A percentile compares a stretch with the other conserved stretches of the same genome.
Conservation (phyloP, 2,113 vertebrate species). For the Delphinus delphis region DNA sequence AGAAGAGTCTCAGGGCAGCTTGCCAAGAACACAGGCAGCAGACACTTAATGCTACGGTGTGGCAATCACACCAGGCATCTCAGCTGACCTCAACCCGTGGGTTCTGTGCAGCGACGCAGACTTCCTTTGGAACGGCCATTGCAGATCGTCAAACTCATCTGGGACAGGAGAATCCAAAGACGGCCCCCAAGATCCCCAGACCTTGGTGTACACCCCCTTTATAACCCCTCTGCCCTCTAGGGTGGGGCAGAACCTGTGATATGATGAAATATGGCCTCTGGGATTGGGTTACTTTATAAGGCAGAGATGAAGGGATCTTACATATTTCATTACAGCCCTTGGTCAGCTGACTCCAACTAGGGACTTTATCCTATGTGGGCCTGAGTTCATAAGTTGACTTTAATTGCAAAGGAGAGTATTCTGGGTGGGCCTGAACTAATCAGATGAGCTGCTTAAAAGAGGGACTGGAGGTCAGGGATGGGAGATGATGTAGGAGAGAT, state of each 20-base stretch:
- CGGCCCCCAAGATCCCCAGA: not conserved
- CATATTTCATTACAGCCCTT: not conserved
- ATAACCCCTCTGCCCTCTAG: no score
- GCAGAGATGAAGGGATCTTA: not conserved
- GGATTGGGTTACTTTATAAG: no score
- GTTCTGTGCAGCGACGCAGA: rapidly evolving
- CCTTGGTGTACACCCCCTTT: not conserved
- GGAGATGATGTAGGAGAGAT: not conserved
- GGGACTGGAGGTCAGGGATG: not conserved
- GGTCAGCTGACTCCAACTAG: not conserved
- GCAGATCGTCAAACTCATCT: not conserved
- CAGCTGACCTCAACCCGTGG: not conserved
- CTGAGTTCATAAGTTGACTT: not conserved
- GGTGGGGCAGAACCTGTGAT: not conserved
- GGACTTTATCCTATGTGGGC: no score
- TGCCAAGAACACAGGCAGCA: not conserved
- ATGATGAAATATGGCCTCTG: no score
- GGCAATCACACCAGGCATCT: no score
- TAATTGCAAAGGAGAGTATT: not conserved
- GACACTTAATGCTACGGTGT: not conserved
- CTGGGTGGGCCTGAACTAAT: not conserved
- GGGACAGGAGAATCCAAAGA: not conserved
- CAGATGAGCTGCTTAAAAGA: not conserved
- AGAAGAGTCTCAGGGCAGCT: not conserved
- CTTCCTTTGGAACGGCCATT: not conserved